Base-by-base conservation (phyloP, 2,113 vertebrate genomes). In the Gulo gulo region DNA sequence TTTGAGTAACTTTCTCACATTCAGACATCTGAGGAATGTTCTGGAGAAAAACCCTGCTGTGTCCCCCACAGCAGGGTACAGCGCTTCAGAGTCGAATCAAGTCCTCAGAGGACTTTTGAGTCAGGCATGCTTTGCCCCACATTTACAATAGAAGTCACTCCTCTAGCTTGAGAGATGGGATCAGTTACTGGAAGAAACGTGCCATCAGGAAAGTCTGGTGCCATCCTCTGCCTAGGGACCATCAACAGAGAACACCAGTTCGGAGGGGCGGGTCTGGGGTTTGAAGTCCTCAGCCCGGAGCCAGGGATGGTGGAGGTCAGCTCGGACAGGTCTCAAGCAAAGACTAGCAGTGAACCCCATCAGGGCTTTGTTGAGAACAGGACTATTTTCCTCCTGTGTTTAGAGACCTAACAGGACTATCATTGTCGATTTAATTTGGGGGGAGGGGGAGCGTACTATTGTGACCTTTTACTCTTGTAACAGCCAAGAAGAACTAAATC, bases 1-100 rank as follows among this genome's bases (percentile, higher is more conserved):
- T 93, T 59, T 96, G 45, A 73, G 94, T 94, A 69, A 76, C 47
- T 98, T 98, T 98, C 97, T 98, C 98, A 98, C 88, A 87, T 83
- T 97, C 88, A 76, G 39, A 0, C 82, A 73, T 55, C 94, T 63
- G 94, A 98, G 97, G 96, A 98, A 97, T 97, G 95, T 95, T 93
- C 42, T 93, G 23, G 89, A 94, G 84, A 55, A 81, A 86, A 92
- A 57, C 45, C 5, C 86, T 65, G 39, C 16, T 57, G 31, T 89
- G 81, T 57, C 74, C 74, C 36, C n/a, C 73, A 1, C 90, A 85
- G 76, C 31, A 79, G 78, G 93, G 90, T 20, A 57, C 57, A 55
- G 20, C 11, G 83, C 91, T 90, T 90, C 86, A 85, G 81, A 73
- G 15, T 7, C 4, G 34, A 95, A 34, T 26, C 91, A 88, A 21